Evolutionary conservation across 2,797 vertebrate genomes (phyloP).

Genomic region (Acanthurus leucopareius): DNA sequence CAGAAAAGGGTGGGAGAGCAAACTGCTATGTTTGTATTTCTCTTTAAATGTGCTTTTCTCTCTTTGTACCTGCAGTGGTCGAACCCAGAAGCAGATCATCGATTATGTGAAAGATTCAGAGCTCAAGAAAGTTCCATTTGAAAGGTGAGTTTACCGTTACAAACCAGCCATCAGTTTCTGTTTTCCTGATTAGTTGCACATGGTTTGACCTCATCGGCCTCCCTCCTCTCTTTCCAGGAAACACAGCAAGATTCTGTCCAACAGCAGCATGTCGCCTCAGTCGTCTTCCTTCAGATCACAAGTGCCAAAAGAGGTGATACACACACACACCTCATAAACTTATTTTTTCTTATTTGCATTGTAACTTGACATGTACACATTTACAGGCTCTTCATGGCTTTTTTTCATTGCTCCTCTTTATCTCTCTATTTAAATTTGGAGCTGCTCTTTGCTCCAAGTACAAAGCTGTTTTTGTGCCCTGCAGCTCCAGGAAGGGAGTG

Average conservation of each 20-base stretch:
- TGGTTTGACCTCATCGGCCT: slow-evolving; percentile 29
- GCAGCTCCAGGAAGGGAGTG: not conserved
- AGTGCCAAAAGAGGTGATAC: slow-evolving; percentile 94
- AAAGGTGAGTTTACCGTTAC: slow-evolving; percentile 87
- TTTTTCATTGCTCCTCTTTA: not conserved
- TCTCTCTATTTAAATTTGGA: slow-evolving; percentile 22
- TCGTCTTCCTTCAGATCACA: slow-evolving; percentile 88
- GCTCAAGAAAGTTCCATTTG: slow-evolving; percentile 95
- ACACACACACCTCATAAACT: not conserved
- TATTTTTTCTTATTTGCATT: not conserved
- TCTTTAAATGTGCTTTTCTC: not conserved
- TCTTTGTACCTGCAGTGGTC: slow-evolving; percentile 85
- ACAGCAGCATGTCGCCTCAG: slow-evolving; percentile 86
- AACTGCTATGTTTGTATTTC: not conserved
- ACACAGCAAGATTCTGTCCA: slow-evolving; percentile 95
- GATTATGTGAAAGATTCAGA: slow-evolving; percentile 97
- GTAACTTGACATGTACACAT: not conserved
- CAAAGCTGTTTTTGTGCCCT: slow-evolving; percentile 21
- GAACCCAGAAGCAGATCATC: slow-evolving; percentile 98
- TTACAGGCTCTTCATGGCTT: not conserved
- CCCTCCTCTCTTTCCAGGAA: slow-evolving; percentile 85
- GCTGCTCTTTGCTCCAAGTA: slow-evolving; percentile 14
- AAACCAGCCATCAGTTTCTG: slow-evolving; percentile 5
- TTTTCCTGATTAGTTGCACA: slow-evolving; percentile 11
- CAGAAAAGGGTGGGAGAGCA: not conserved